phyloP scores from a whole-genome alignment of 2,888 invertebrate genomes.

The Himalopsyche kuldschensis region DNA sequence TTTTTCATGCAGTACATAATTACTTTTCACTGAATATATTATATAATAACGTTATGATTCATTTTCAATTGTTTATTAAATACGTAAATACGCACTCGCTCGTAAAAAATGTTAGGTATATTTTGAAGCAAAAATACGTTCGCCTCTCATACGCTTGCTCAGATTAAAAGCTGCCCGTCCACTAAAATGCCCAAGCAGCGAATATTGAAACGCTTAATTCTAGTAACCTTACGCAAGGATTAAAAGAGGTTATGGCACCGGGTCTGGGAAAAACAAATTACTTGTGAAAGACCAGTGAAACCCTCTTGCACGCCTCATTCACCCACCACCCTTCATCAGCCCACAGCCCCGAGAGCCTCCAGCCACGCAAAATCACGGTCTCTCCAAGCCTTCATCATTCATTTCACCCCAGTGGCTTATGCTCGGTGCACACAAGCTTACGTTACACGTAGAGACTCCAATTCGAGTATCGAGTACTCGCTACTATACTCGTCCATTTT shows the following conservation, averaged over 20 bases:
- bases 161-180: background rate
- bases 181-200: background rate
- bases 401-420: background rate
- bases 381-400: background rate
- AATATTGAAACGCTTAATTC: background rate
- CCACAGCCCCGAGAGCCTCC: background rate
- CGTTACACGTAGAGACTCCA: too few relatives aligned
- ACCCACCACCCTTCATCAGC: background rate
- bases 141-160: background rate
- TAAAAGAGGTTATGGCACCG: background rate
- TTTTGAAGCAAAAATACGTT: background rate
- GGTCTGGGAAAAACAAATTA: slow-evolving; percentile 3
- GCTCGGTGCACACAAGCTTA: background rate
- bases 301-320: background rate
- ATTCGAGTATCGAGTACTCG: too few relatives aligned
- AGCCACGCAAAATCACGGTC: background rate
- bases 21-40: too few relatives aligned
- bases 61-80: too few relatives aligned
- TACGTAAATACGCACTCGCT: too few relatives aligned
- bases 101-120: background rate
- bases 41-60: too few relatives aligned
- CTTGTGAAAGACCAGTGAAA: background rate
- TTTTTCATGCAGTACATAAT: too few relatives aligned
- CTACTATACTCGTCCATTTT: too few relatives aligned
- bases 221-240: background rate